Base-by-base conservation (phyloP, 2,888 invertebrate genomes). In the Apoda limacodes region DNA sequence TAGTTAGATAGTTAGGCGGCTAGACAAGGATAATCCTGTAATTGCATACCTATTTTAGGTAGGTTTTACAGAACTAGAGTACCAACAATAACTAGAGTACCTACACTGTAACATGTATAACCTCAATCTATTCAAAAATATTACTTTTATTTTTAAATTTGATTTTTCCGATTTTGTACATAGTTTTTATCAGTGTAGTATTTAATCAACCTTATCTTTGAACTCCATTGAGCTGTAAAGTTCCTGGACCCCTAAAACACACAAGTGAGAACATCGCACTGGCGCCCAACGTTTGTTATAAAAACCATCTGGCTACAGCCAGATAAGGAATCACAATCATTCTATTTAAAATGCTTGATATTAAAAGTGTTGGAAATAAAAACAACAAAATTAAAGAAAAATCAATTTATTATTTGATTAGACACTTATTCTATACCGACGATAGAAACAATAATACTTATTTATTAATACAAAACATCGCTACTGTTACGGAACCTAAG, bases 401-500 rank as follows among this genome's bases (percentile, higher is more conserved):
- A 47, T 48, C 39, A 39, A 53, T 57, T 59, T 55, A 58, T 50
- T 55, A 37, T 55, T 50, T n/a, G n/a, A 53, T 49, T 43, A 55
- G 54, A 55, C 40, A 42, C 47, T 55, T 57, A 50, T 41, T 43
- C 45, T 44, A 52, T 48, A 52, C 45, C 39, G 45, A 48, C 39
- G 47, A 45, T 47, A 50, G 43, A 35, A 48, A 56, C 52, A 55
- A 46, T 58, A 53, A 52, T 53, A 53, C 50, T 52, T 51, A 55
- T 31, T 40, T 40, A 32, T n/a, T n/a, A n/a, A n/a, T n/a, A n/a
- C n/a, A 36, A 45, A 49, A 46, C 37, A 45, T 48, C 43, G 48
- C n/a, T n/a, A n/a, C n/a, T n/a, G n/a, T 47, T 46, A 48, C 39
- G 25, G 37, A 26, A 37, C 42, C 36, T 43, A 51, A 48, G 40